These are phyloP conservation scores for Platysteira castanea DNA, from an alignment of 2,113 vertebrate genomes.

Conservation along the genomic window DNA sequence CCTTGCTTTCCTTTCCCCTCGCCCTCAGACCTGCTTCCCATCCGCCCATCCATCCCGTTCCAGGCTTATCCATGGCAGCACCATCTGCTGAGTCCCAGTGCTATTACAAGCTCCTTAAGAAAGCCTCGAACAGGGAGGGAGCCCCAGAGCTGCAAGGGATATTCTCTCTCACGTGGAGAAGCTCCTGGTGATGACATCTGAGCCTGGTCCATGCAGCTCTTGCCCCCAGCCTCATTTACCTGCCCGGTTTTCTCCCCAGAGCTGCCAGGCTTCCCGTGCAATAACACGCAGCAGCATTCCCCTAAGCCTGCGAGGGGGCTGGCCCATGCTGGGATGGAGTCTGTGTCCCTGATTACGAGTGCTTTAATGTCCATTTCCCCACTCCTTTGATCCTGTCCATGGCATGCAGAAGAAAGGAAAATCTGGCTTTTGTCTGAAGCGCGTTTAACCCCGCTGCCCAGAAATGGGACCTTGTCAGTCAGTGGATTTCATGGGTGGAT, in stretches of 20 bases:
- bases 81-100: conserved; percentile 21
- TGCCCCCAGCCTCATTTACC: not conserved
- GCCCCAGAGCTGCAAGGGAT: not conserved
- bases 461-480: conserved; percentile 62
- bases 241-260: not conserved
- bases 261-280: not conserved
- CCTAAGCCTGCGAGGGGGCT: conserved; percentile 19
- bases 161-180: not conserved
- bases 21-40: not conserved
- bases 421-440: conserved; percentile 63
- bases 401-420: conserved; percentile 56
- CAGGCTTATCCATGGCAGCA: not conserved
- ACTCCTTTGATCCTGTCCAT: conserved; percentile 54
- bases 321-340: conserved; percentile 49
- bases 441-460: conserved; percentile 39
- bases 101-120: not conserved
- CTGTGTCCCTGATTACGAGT: conserved; percentile 46
- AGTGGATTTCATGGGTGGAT: conserved; percentile 65
- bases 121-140: not conserved
- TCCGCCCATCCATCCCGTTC: not conserved
- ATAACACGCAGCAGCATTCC: not conserved
- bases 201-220: not conserved
- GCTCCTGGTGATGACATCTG: not conserved
- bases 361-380: conserved; percentile 57
- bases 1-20: not conserved